Conservation (phyloP, 2,113 vertebrate genomes). For the Crypturellus undulatus region DNA sequence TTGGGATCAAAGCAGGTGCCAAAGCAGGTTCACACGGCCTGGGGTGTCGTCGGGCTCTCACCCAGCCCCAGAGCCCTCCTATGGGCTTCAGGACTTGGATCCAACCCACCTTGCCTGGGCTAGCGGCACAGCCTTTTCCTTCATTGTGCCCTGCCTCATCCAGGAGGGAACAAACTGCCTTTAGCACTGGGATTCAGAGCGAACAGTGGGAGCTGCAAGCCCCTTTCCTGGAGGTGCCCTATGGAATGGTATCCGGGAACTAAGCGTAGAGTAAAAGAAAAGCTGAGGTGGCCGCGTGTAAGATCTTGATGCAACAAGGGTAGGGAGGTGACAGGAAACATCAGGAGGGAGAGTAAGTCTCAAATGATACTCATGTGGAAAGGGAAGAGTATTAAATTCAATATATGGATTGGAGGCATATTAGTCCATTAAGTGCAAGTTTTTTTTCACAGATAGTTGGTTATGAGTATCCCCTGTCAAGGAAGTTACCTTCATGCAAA, state of each 20-base stretch:
- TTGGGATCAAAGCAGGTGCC: not conserved
- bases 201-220: not conserved
- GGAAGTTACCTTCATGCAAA: not conserved
- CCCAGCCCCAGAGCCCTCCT: not conserved
- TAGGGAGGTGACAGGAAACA: not conserved
- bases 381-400: not conserved
- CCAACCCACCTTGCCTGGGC: not conserved
- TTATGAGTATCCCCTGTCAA: not conserved
- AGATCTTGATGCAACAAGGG: not conserved
- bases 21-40: not conserved
- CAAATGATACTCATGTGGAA: not conserved
- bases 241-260: not conserved
- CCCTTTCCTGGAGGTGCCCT: not conserved
- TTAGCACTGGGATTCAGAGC: not conserved
- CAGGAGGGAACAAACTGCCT: not conserved
- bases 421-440: not conserved
- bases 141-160: not conserved
- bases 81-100: not conserved
- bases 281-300: fast-evolving
- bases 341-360: not conserved
- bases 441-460: not conserved
- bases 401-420: not conserved
- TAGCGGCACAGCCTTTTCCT: not conserved
- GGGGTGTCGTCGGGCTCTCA: not conserved
- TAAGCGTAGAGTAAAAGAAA: not conserved